A percentile compares a stretch with the other conserved stretches of the same genome.
Conservation (phyloP, 1,140 invertebrate species). For the Macrotrachela quadricornifera region DNA sequence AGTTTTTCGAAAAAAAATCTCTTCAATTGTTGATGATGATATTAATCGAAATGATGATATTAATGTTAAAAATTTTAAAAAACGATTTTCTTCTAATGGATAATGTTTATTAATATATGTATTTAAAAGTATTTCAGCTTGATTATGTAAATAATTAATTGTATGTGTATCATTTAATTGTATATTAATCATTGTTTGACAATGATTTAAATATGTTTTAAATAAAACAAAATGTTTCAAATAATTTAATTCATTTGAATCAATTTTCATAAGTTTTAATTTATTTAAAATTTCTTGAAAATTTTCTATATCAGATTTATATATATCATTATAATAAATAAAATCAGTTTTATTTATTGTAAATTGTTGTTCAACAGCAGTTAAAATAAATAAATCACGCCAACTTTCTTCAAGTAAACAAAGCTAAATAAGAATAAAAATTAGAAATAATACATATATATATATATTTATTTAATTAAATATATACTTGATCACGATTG, state of each 20-base stretch:
- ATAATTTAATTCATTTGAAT: slow-evolving; percentile 63
- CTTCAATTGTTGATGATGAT: slow-evolving; percentile 50
- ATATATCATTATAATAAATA: slow-evolving; percentile 31
- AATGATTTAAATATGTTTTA: slow-evolving; percentile 39
- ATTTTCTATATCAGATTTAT: slow-evolving; percentile 43
- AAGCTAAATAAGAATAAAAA: slow-evolving; percentile 23
- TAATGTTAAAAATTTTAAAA: slow-evolving; percentile 54
- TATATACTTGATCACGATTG: slow-evolving; percentile 46
- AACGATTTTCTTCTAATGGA: slow-evolving; percentile 48
- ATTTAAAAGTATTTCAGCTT: slow-evolving; percentile 53
- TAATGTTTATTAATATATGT: slow-evolving; percentile 48
- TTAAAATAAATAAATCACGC: slow-evolving; percentile 70
- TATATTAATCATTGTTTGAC: slow-evolving; percentile 7
- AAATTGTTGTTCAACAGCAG: slow-evolving; percentile 59
- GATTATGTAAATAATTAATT: slow-evolving; percentile 53
- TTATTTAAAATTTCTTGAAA: slow-evolving; percentile 54
- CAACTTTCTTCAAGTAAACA: slow-evolving; percentile 65
- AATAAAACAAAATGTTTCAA: slow-evolving; percentile 65
- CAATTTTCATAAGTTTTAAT: slow-evolving; percentile 50
- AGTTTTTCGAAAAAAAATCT: slow-evolving; percentile 70
- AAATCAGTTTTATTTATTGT: slow-evolving; percentile 46
- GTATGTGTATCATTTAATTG: slow-evolving; percentile 42
- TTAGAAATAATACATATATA: background rate
- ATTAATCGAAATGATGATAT: slow-evolving; percentile 48
- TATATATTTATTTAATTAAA: background rate